Evolutionary conservation across 2,113 vertebrate species (phyloP).

Genomic region (Lagopus leucura): DNA sequence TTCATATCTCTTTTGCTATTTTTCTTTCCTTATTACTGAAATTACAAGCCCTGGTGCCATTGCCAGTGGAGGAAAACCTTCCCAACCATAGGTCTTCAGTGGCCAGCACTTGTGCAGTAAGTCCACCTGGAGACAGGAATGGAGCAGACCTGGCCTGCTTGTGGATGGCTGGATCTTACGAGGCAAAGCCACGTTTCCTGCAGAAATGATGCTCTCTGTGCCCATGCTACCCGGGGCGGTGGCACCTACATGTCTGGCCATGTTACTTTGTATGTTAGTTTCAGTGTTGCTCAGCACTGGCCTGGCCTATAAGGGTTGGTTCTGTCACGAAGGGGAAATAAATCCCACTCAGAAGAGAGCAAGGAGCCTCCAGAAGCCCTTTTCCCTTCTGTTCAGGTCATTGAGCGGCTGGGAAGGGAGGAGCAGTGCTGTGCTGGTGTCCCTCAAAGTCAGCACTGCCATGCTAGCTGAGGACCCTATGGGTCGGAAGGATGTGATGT

Average conservation of each 20-base stretch:
- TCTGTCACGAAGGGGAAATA: neutral
- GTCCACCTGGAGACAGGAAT: neutral
- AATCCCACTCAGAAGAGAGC: neutral
- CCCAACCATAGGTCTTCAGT: neutral
- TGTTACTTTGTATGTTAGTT: neutral
- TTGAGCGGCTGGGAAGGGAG: neutral
- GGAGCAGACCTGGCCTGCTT: neutral
- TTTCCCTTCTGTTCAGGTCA: neutral
- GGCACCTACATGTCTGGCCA: accelerated
- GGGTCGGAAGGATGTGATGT: neutral
- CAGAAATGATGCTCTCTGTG: neutral
- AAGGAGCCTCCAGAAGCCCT: neutral
- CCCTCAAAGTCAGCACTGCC: neutral
- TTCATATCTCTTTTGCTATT: neutral
- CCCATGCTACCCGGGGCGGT: neutral
- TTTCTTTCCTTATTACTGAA: neutral
- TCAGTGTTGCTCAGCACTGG: neutral
- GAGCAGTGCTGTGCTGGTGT: neutral
- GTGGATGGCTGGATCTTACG: neutral
- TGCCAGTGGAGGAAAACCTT: neutral
- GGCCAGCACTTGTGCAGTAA: neutral
- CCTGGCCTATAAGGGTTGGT: neutral
- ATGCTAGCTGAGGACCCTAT: neutral
- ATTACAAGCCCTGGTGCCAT: neutral
- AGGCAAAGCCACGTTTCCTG: neutral